Evolutionary conservation across 1,140 invertebrate species (phyloP), one percentile per base, ranked within the genome.

Genomic region (Andricus grossulariae): DNA sequence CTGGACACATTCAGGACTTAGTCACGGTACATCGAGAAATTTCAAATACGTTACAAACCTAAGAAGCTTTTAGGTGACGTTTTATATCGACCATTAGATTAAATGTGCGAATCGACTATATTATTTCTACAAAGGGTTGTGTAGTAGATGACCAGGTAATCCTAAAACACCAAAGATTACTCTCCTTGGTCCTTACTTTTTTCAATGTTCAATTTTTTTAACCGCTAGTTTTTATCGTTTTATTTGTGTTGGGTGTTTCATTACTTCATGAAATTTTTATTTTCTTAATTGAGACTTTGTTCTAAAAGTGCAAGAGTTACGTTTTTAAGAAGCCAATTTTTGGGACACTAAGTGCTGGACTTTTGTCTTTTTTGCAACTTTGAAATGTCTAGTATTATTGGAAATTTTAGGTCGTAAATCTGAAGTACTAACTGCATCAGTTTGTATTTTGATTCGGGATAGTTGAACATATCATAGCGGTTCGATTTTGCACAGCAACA

Each of bases 11-110:
- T 79, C 96, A 97, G 87, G 97, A 98, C 90, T 92, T 98, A 87
- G 95, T 95, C 77, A 94, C 94, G 78, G 95, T 97, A 88, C 96
- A 97, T 91, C 94, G 95, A 90, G 96, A 97, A 93, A 95, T 97
- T 80, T 94, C 93, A 85, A 95, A 95, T 71, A 95, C 95, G 82
- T 85, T 96, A 87, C 95, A 95, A 89, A 95, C 95, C 92, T 96
- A 94, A 95, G 80, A 77, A 76, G 83, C 83, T 86, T 90, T 80
- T 87, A 88, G 84, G 86, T 85, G 83, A 88, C 82, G 82, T 87
- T 89, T 86, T 86, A 84, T 87, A 89, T 83, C 81, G 88, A 89
- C 83, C 76, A 84, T 79, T 84, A 76, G 51, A 79, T 79, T 72
- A 74, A 81, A 80, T 78, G 76, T 74, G 76, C 81, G 81, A 45